A percentile compares a stretch with the other conserved stretches of the same genome.
phyloP scores from a whole-genome alignment of 2,888 invertebrate species.

The Andricus quercusramuli region DNA sequence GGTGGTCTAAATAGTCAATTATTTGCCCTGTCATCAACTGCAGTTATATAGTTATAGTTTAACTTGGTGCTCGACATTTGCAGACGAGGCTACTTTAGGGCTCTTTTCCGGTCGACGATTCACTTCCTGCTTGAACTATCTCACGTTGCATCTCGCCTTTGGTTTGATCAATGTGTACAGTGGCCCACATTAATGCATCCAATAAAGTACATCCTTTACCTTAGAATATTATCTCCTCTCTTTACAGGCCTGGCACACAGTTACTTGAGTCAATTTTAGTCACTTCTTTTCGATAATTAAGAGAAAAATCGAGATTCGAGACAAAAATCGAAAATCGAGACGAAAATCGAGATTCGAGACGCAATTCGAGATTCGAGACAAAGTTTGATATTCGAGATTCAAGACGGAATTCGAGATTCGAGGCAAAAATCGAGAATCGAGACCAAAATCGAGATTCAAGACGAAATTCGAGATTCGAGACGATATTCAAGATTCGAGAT shows the following conservation, averaged over 20 bases:
- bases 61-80: slow-evolving; percentile 27
- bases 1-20: slow-evolving; percentile 8
- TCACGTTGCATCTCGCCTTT: slow-evolving; percentile 40
- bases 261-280: rapidly evolving
- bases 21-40: slow-evolving; percentile 16
- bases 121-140: slow-evolving; percentile 41
- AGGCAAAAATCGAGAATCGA: too few species aligned
- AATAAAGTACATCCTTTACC: background rate
- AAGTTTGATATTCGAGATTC: too few species aligned
- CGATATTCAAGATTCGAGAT: too few species aligned
- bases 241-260: background rate
- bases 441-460: too few species aligned
- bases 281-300: too few species aligned
- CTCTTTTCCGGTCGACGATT: slow-evolving; percentile 34
- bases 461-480: too few species aligned
- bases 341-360: too few species aligned
- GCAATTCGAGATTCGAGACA: too few species aligned
- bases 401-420: too few species aligned
- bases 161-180: slow-evolving; percentile 29
- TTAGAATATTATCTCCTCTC: background rate
- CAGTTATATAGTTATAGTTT: slow-evolving; percentile 9
- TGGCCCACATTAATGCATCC: background rate
- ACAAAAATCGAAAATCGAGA: too few species aligned
- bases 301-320: too few species aligned
- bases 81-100: slow-evolving; percentile 25